Base-by-base conservation (phyloP, 2,888 invertebrate species). In the Philereme vetulata region DNA sequence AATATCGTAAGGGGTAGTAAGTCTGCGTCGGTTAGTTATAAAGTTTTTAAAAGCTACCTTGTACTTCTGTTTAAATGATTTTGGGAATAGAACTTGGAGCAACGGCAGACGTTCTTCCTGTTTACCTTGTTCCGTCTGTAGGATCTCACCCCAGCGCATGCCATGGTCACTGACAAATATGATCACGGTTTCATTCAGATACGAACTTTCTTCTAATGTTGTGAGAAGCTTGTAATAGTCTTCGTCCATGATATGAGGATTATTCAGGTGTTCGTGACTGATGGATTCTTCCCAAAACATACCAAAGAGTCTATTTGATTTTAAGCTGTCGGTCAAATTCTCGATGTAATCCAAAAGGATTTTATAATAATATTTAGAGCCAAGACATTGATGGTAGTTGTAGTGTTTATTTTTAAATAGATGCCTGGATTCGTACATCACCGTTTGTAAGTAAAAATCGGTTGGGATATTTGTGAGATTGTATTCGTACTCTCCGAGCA, bases 111-210 rank as follows among this genome's bases (percentile, higher is more conserved):
- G 93, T 80, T 96, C 97, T 85, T 98, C 98, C 75, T 97, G 92
- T 74, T 94, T 92, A 0, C 96, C 96, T 83, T 97, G 96, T 78
- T 95, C 95, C 0, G 97, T 97, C 56, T 92, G 87, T 3, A 96
- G 93, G 67, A 97, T 96, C 2, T 90, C 89, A 0, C 97, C 98
- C 94, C 95, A 97, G 62, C 98, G 92, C 66, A 97, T 94, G 0
- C 98, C 98, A 76, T 98, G 98, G 79, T 98, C 98, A 79, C 97
- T 97, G 90, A 97, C 92, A 7, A 96, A 81, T 42, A 97, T 84
- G 21, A 95, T 62, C n/a, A 94, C 92, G 0, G 96, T 96, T 32
- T 94, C 90, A 52, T 95, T 93, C 33, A 96, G 82, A 46, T 93
- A 82, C 0, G 92, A 89, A 0, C 84, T 76, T 0, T 77, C 62